Evolutionary conservation across 53 echinoderm and acorn worm species (phyloP), one percentile per base, ranked within the genome.

Genomic region (Temnopleurus reevesii): DNA sequence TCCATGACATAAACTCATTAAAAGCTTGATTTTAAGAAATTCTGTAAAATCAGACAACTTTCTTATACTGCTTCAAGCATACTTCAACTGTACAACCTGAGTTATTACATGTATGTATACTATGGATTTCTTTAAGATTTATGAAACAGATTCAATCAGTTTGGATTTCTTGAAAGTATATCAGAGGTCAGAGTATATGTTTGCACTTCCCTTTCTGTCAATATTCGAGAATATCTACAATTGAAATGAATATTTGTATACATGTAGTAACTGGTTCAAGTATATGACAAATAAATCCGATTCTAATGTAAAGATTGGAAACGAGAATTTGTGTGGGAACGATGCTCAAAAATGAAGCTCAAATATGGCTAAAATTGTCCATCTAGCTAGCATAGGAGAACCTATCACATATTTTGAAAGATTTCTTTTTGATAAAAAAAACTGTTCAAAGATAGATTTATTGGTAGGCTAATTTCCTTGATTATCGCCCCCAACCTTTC

Each of bases 151-250:
- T 63, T 63, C 63, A 63, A 33, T 8, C 33, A 31, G 18, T 31
- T 26, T 0, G 33, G 63, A 13, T 33, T 29, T 63, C 63, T 63
- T 33, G 6, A 63, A 33, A 58, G 33, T 63, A 31, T 63, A n/a
- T n/a, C 30, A 63, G 15, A 63, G 63, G 13, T 63, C 63, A 63
- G 33, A 63, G 63, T 63, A 63, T 63, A 63, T 63, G 63, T 63
- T 63, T 63, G n/a, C n/a, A 63, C 30, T 33, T 63, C 12, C n/a
- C 17, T 63, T 63, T 63, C 13, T 33, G 63, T 63, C 13, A 63
- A 63, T 33, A 63, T 31, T 33, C 8, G 33, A 63, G 31, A 61
- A 30, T 29, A 63, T 57, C 29, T 61, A 61, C 61, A 7, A 61
- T 9, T 33, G 63, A 63, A 63, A 31, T 4, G 29, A 29, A 31